A percentile compares a stretch with the other conserved stretches of the same genome.
These are phyloP conservation scores for Sminthurides aquaticus DNA, from an alignment of 2,888 invertebrate genomes.

Conservation along the genomic window DNA sequence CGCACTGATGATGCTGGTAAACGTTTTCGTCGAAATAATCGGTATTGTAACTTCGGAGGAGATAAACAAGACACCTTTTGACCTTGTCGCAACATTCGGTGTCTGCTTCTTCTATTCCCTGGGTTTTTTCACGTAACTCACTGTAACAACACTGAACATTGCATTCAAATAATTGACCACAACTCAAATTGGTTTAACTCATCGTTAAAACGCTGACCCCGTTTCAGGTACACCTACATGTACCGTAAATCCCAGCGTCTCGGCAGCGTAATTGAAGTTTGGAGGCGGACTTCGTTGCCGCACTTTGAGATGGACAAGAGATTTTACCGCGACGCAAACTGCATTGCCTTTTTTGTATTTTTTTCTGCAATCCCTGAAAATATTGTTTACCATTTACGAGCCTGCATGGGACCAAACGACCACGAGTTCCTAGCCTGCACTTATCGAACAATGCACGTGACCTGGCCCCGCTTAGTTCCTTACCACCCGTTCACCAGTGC, in stretches of 20 bases:
- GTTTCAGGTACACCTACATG: not conserved
- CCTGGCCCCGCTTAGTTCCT: slow-evolving; percentile 4
- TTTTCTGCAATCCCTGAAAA: slow-evolving; percentile 16
- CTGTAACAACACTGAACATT: too few species aligned
- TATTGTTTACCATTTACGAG: slow-evolving; percentile 7
- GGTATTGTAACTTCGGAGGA: not conserved
- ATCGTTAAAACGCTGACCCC: too few species aligned
- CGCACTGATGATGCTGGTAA: not conserved
- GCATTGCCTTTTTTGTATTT: not conserved
- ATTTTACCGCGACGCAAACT: slow-evolving; percentile 6
- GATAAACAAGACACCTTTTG: not conserved
- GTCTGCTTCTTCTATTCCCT: not conserved
- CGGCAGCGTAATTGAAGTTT: not conserved
- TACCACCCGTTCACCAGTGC: not conserved
- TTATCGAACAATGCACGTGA: slow-evolving; percentile 5
- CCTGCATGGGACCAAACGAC: not conserved
- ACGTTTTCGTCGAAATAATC: not conserved
- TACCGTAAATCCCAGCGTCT: not conserved
- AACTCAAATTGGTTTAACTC: too few species aligned
- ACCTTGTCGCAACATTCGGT: not conserved
- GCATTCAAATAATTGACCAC: too few species aligned
- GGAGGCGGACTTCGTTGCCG: not conserved
- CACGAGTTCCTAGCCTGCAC: slow-evolving; percentile 7
- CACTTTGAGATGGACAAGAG: not conserved
- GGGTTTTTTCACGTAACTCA: not conserved